phyloP scores from a whole-genome alignment of 2,888 invertebrate genomes.

The Amitus sp. region DNA sequence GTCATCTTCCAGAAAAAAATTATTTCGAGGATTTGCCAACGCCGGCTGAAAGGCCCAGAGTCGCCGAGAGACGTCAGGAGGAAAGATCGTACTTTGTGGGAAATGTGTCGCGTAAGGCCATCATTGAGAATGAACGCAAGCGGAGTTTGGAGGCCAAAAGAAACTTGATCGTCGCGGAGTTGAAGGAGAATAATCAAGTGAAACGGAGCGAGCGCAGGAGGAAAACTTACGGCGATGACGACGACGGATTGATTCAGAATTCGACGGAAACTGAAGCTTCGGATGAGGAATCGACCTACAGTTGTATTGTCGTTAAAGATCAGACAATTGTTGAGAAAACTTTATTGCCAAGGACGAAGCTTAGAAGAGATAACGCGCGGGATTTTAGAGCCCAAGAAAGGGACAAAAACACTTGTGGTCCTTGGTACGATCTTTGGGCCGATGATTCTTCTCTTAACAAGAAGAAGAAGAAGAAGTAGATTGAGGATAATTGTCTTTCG shows the following conservation, averaged over 20 bases:
- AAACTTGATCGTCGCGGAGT: conserved; percentile 60
- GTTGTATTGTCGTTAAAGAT: conserved; percentile 86
- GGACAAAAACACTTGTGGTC: conserved; percentile 78
- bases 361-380: conserved; percentile 69
- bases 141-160: conserved; percentile 61
- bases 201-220: conserved; percentile 56
- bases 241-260: conserved; percentile 55
- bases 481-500: conserved; percentile 24
- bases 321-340: conserved; percentile 66
- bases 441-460: conserved; percentile 76
- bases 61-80: conserved; percentile 51
- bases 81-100: conserved; percentile 60
- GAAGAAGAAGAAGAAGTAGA: conserved; percentile 63
- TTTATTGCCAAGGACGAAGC: conserved; percentile 77
- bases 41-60: conserved; percentile 60
- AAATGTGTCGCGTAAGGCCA: conserved; percentile 61
- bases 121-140: conserved; percentile 61
- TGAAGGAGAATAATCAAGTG: conserved; percentile 60
- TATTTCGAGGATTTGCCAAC: conserved; percentile 61
- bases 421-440: conserved; percentile 91
- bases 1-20: conserved; percentile 56
- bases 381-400: too few species aligned
- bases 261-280: conserved; percentile 62
- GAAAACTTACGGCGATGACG: conserved; percentile 55
- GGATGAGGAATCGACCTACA: conserved; percentile 66